Conservation (phyloP, 1,140 invertebrate species). For the Chelonus insularis region DNA sequence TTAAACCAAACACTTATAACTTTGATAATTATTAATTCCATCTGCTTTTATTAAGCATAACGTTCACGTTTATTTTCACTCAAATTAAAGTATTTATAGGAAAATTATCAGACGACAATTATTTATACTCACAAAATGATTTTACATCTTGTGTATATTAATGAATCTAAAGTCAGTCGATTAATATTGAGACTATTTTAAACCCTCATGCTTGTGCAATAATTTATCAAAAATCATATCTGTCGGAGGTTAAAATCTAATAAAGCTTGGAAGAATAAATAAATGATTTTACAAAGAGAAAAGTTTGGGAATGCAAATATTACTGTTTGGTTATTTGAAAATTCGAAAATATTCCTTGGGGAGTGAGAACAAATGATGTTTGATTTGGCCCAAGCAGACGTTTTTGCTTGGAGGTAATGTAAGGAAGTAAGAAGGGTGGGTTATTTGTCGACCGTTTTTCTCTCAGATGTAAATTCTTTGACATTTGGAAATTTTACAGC, state of each 20-base stretch:
- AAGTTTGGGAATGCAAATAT: constrained; percentile 7
- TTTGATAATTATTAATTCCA: too few species aligned
- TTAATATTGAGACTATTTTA: too few species aligned
- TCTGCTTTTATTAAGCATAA: too few species aligned
- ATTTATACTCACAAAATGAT: too few species aligned
- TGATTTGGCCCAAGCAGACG: constrained; percentile 3
- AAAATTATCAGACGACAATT: too few species aligned
- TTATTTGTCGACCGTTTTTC: neutral
- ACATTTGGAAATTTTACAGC: constrained; percentile 64
- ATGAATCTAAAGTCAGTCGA: too few species aligned
- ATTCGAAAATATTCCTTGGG: neutral
- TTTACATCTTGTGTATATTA: too few species aligned
- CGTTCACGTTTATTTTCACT: too few species aligned
- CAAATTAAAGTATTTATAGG: too few species aligned
- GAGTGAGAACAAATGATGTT: neutral
- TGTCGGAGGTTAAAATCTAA: neutral
- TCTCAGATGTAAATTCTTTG: neutral
- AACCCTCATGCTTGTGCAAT: neutral
- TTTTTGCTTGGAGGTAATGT: neutral
- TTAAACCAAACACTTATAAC: too few species aligned
- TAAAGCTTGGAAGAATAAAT: constrained; percentile 7
- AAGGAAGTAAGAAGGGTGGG: neutral
- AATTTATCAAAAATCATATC: neutral
- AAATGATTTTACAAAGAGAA: constrained; percentile 3
- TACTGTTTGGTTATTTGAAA: constrained; percentile 15